phyloP scores from a whole-genome alignment of 1,140 invertebrate genomes.

The Micrasema longulum region DNA sequence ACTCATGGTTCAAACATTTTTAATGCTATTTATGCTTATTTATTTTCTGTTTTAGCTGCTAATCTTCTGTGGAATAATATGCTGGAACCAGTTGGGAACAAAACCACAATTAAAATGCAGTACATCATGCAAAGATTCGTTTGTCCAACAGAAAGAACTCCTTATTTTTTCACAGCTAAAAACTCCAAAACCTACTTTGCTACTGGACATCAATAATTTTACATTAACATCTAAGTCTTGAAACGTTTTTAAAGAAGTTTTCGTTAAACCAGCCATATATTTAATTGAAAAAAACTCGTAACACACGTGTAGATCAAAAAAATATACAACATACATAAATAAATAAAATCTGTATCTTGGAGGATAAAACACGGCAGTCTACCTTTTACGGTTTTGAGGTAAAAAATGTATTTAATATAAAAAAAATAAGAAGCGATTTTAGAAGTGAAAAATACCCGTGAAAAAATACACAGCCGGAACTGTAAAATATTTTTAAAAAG shows the following conservation, averaged over 20 bases:
- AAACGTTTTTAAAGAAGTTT: too few relatives aligned
- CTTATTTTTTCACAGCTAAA: constrained; percentile 76
- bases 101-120: constrained; percentile 69
- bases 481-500: too few relatives aligned
- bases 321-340: too few relatives aligned
- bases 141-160: constrained; percentile 70
- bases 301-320: background rate
- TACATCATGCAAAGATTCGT: constrained; percentile 71
- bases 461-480: too few relatives aligned
- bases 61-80: constrained; percentile 75
- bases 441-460: too few relatives aligned
- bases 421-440: too few relatives aligned
- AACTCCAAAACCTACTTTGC: constrained; percentile 70
- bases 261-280: too few relatives aligned
- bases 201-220: constrained; percentile 66
- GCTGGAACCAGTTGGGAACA: constrained; percentile 67
- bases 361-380: too few relatives aligned
- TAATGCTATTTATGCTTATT: background rate
- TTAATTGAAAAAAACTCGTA: constrained; percentile 2
- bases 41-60: constrained; percentile 54
- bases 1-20: constrained; percentile 11
- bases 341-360: too few relatives aligned
- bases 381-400: too few relatives aligned
- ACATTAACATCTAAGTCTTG: too few relatives aligned
- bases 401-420: too few relatives aligned